Base-by-base conservation (phyloP, 2,797 vertebrate species). In the Glyptemys insculpta region DNA sequence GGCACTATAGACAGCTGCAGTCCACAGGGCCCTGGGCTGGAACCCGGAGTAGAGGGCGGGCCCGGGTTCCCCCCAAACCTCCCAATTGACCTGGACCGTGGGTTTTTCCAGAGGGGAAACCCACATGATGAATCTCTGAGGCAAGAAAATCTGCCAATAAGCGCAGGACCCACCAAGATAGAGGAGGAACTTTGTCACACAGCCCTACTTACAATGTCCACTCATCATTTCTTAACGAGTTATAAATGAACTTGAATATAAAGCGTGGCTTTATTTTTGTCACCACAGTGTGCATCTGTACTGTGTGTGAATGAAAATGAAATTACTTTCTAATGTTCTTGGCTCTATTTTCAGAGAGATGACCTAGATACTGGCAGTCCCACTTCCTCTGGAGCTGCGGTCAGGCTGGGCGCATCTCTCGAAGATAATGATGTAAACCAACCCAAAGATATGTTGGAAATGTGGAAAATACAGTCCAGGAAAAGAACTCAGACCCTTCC, bases 401-500 rank as follows among this genome's bases (percentile, higher is more conserved):
- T 12, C 1, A 2, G 88, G 83, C 23, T 90, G 6, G 8, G 81
- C 2, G 5, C 62, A 3, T 54, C 83, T 2, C 2, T 86, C 37
- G 90, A 97, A 95, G 86, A 95, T 12, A 50, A 65, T 0, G 85
- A 8, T 41, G 47, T 68, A 86, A 37, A 56, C 8, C 57, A 5
- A 1, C 41, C 72, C 85, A 84, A 9, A 54, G 97, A 98, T 5
- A 62, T 65, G 0, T 18, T 3, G 65, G 98, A 98, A 6, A 92
- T 79, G 2, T 98, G 98, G 98, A 93, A 93, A 0, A 83, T 25
- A 0, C 98, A 98, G 25, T 97, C 99, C 29, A 99, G 99, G 88
- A 99, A 99, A 95, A 99, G 99, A 94, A 99, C 99, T 8, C 99
- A 99, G 97, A 99, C 99, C 2, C 97, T 99, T 9, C 99, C 99